These are phyloP conservation scores for Adelosebastes latens DNA, from an alignment of 2,797 vertebrate genomes.

Conservation along the genomic window DNA sequence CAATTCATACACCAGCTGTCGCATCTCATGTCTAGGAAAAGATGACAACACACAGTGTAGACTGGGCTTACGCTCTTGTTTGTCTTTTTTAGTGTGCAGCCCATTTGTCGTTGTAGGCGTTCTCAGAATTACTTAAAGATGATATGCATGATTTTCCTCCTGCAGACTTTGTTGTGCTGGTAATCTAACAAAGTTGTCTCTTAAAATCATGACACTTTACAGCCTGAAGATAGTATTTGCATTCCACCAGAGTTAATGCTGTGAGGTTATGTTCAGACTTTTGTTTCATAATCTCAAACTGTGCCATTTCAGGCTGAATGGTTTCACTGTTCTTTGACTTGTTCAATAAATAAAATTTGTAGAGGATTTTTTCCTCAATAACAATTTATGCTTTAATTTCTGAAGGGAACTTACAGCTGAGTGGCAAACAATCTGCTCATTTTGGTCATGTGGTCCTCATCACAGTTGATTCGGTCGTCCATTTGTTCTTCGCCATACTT, in stretches of 20 bases:
- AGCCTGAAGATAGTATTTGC: background rate
- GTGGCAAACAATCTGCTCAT: conserved; percentile 93
- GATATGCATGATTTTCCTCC: background rate
- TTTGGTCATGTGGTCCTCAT: conserved; percentile 93
- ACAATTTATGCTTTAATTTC: background rate
- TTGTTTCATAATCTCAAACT: background rate
- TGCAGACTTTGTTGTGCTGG: background rate
- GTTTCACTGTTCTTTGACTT: background rate
- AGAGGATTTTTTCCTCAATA: background rate
- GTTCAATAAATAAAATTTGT: background rate
- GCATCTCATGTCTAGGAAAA: background rate
- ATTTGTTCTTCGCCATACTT: conserved; percentile 92
- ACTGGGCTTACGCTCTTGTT: background rate
- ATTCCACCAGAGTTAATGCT: background rate
- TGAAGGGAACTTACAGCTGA: conserved; percentile 88
- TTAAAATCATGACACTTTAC: background rate
- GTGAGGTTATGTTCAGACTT: background rate
- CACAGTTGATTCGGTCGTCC: conserved; percentile 89
- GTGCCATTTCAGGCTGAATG: background rate
- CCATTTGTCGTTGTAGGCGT: background rate
- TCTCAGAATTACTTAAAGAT: background rate
- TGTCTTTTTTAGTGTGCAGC: background rate
- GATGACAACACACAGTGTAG: background rate
- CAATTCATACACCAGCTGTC: background rate
- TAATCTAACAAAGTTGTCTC: background rate